Evolutionary conservation across 2,888 invertebrate species (phyloP), one percentile per base, ranked within the genome.

Genomic region (Sinhomidia bicolor): DNA sequence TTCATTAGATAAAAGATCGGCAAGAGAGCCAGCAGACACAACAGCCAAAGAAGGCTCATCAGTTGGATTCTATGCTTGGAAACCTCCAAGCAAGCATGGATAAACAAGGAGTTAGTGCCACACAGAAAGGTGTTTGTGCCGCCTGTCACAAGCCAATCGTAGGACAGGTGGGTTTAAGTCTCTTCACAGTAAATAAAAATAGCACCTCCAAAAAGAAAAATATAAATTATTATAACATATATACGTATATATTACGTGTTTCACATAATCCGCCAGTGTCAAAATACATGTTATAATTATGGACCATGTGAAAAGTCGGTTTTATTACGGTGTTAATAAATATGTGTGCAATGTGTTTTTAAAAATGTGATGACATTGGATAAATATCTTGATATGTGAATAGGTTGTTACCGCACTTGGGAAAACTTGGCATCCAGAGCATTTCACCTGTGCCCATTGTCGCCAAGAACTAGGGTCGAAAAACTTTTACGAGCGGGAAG

Each of bases 131-230:
- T 93, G 98, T 99, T 95, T 99, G 99, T 96, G 98, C 96, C 94
- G 98, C 98, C 92, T 99, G 99, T 95, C 98, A 98, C 94, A 99
- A 99, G 93, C 98, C 99, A 91, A 99, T 99, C 94, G 98, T 99
- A 90, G 99, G 99, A 92, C 99, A 99, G 96, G 95, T 95, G 92
- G 89, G 83, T 76, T 65, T 32, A 65, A 32, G n/a, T 65, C 5
- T 4, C 65, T 32, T 65, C 32, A 1, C n/a, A 17, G 6, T 32
- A 32, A 65, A 57, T 57, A 57, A 57, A 57, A 57, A 23, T 57
- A 5, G 20, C 57, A 57, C 57, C 57, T 57, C 51, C 57, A 57
- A 23, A 23, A 23, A 23, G 62, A 29, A n/a, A 71, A 26, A 17
- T 32, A 76, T 26, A 51, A 54, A n/a, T 51, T 1, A 23, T 20